Percentiles rank a stretch among this genome's conserved stretches.
Conservation (phyloP, 2,113 vertebrate species). For the Euleptes europaea region DNA sequence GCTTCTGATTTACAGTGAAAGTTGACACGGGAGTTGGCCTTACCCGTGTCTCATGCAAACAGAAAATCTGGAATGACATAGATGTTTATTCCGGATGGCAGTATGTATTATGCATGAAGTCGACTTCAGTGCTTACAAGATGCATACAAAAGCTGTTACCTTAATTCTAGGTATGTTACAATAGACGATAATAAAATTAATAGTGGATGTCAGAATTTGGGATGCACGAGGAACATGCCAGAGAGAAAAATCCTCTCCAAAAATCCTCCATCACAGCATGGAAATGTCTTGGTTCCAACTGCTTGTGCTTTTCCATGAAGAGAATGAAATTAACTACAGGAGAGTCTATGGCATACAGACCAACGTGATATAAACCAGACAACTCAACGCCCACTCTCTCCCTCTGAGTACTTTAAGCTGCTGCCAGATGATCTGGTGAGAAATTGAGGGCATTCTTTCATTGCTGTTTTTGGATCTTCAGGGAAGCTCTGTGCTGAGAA, state of each 20-base stretch:
- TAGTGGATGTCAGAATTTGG: neutral
- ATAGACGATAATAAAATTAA: neutral
- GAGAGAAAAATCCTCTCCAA: neutral
- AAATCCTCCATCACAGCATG: neutral
- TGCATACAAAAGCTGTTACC: neutral
- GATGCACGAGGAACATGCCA: neutral
- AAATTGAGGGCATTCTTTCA: conserved; percentile 13
- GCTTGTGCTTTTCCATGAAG: conserved; percentile 18
- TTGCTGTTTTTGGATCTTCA: conserved; percentile 20
- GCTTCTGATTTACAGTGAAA: neutral
- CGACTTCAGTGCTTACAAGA: neutral
- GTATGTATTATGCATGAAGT: neutral
- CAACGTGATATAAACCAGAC: conserved; percentile 24
- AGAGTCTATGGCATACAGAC: conserved; percentile 5
- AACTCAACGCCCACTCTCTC: neutral
- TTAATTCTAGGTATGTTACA: neutral
- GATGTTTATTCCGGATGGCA: neutral
- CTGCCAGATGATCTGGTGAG: conserved; percentile 25
- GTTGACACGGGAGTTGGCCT: neutral
- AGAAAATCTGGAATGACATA: neutral
- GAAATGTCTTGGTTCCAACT: conserved; percentile 11
- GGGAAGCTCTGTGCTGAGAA: neutral
- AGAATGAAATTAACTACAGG: conserved; percentile 15
- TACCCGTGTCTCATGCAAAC: neutral
- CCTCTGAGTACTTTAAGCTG: neutral